phyloP scores from a whole-genome alignment of 1,140 invertebrate species.

The Platyscapa corneri region DNA sequence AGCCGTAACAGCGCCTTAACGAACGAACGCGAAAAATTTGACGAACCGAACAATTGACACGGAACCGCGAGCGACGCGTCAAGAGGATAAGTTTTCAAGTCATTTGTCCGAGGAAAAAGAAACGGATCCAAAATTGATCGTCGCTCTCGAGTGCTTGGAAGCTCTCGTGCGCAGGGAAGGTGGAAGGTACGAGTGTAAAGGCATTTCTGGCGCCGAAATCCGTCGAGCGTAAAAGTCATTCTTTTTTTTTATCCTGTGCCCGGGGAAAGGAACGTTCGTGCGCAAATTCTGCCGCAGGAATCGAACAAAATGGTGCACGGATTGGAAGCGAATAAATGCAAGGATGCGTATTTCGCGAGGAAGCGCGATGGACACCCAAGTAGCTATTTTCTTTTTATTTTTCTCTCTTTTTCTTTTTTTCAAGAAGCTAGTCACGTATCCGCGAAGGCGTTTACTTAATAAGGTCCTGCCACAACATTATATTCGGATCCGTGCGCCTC shows the following conservation, averaged over 20 bases:
- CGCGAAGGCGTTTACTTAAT: conserved; percentile 52
- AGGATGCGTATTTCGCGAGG: conserved; percentile 10
- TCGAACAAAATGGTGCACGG: neutral
- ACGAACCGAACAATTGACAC: no score
- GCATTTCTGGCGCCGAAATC: conserved; percentile 19
- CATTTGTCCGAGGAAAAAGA: neutral
- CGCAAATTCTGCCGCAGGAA: neutral
- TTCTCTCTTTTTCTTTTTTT: conserved; percentile 33
- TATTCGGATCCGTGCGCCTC: conserved; percentile 56
- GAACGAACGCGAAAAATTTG: no score
- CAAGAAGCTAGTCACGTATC: conserved; percentile 54
- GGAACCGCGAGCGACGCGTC: no score
- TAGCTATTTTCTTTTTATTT: neutral
- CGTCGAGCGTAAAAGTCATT: conserved; percentile 26
- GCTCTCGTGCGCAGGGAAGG: conserved; percentile 4
- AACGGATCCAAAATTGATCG: neutral
- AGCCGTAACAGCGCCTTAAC: no score
- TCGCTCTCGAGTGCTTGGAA: neutral
- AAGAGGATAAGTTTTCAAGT: neutral
- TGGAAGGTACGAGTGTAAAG: no score
- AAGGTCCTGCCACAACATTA: conserved; percentile 56
- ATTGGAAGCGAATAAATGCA: neutral
- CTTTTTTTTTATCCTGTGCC: neutral
- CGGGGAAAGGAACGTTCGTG: neutral
- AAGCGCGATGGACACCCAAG: neutral